Evolutionary conservation across 2,888 invertebrate species (phyloP).

Genomic region (Cosmopolites sordidus): DNA sequence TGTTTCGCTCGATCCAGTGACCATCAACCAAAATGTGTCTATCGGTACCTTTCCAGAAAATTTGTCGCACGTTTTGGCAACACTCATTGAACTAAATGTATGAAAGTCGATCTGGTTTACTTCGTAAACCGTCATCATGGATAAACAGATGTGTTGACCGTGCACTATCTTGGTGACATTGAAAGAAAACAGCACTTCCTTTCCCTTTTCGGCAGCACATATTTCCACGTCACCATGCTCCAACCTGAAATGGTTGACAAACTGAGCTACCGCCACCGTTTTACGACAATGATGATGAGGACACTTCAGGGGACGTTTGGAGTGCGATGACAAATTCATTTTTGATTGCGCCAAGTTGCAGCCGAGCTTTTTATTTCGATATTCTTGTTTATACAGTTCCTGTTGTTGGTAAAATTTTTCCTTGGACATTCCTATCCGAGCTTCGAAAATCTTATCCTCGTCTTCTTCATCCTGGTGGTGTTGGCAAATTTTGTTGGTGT

Average conservation of each 20-base stretch:
- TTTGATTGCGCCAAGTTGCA: conserved; percentile 14
- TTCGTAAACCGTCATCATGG: conserved; percentile 40
- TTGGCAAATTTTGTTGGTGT: too few relatives aligned
- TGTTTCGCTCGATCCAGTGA: conserved; percentile 37
- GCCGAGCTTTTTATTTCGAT: neutral
- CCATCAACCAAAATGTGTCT: conserved; percentile 46
- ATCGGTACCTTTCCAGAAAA: conserved; percentile 38
- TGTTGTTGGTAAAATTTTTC: conserved; percentile 18
- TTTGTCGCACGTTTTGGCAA: conserved; percentile 37
- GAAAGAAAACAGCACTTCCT: conserved; percentile 36
- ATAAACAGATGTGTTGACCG: conserved; percentile 37
- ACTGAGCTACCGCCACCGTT: conserved; percentile 41
- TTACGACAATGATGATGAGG: conserved; percentile 43
- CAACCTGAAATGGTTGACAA: conserved; percentile 42
- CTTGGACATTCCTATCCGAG: conserved; percentile 21
- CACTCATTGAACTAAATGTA: conserved; percentile 34
- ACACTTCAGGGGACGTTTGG: conserved; percentile 36
- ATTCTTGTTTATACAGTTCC: conserved; percentile 1
- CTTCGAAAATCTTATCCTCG: conserved; percentile 23
- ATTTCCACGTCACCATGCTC: conserved; percentile 41
- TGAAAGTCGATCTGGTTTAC: conserved; percentile 33
- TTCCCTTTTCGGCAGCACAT: conserved; percentile 35
- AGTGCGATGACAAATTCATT: conserved; percentile 18
- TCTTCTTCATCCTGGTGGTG: conserved; percentile 2
- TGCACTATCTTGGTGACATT: conserved; percentile 37